phyloP scores from a whole-genome alignment of 2,797 vertebrate genomes.

The Poecilia picta region DNA sequence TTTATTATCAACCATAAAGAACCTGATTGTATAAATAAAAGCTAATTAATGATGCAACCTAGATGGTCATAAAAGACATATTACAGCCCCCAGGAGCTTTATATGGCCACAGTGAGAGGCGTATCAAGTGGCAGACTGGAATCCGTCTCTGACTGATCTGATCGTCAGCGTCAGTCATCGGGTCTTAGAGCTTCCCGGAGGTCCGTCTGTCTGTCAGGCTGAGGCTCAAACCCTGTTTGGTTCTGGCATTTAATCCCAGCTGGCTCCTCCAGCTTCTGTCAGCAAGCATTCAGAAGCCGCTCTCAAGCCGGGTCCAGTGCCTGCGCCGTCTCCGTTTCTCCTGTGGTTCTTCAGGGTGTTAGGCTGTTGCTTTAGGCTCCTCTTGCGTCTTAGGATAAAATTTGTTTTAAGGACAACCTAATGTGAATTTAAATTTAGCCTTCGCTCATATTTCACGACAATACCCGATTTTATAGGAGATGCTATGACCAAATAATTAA shows the following conservation, averaged over 20 bases:
- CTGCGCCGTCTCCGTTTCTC: slow-evolving; percentile 42
- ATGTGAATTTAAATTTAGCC: neutral
- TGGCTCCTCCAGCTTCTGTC: slow-evolving; percentile 64
- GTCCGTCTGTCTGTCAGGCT: slow-evolving; percentile 51
- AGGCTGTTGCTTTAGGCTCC: slow-evolving; percentile 52
- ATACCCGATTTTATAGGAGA: neutral
- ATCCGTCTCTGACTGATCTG: slow-evolving; percentile 62
- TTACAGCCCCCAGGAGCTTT: slow-evolving; percentile 48
- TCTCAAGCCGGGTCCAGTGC: slow-evolving; percentile 12
- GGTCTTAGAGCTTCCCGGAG: slow-evolving; percentile 61
- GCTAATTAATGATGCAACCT: slow-evolving; percentile 14
- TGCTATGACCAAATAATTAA: neutral
- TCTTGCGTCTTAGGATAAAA: slow-evolving; percentile 17
- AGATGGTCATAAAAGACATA: slow-evolving; percentile 35
- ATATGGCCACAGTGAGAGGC: slow-evolving; percentile 52
- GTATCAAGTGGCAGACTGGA: slow-evolving; percentile 64
- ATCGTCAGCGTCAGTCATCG: slow-evolving; percentile 59
- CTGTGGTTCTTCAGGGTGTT: slow-evolving; percentile 51
- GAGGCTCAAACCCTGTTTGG: slow-evolving; percentile 60
- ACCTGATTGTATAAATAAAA: neutral
- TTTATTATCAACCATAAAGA: slow-evolving; percentile 4
- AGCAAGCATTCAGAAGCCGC: slow-evolving; percentile 47
- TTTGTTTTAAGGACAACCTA: slow-evolving; percentile 32
- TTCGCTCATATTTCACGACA: neutral
- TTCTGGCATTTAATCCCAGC: slow-evolving; percentile 65